Conservation (phyloP, 2,888 invertebrate genomes). For the Punctoribates punctum region DNA sequence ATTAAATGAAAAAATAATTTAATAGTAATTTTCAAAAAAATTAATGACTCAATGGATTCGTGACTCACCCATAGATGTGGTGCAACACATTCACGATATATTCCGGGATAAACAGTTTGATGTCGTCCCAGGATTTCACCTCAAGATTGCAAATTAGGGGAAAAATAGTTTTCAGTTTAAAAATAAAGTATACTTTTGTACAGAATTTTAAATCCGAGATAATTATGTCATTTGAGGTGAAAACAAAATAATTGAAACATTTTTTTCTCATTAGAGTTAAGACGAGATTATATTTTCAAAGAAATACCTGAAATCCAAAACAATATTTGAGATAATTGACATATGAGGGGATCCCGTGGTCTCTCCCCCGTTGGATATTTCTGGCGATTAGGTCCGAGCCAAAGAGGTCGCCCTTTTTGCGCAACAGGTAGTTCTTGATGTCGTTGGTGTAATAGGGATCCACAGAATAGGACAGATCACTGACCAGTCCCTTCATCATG, state of each 20-base stretch:
- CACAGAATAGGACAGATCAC: slow-evolving; percentile 54
- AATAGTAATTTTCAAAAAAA: neutral
- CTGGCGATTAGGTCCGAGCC: slow-evolving; percentile 71
- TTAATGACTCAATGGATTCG: neutral
- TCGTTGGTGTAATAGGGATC: slow-evolving; percentile 56
- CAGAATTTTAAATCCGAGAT: neutral
- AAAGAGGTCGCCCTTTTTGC: slow-evolving; percentile 72
- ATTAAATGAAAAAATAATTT: neutral
- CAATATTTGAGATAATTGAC: slow-evolving; percentile 71
- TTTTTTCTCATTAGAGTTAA: no score
- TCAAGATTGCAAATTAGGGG: neutral
- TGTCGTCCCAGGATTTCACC: slow-evolving; percentile 40
- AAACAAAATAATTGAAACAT: no score
- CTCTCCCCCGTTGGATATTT: slow-evolving; percentile 73
- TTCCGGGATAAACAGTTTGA: slow-evolving; percentile 38
- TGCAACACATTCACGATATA: slow-evolving; percentile 3
- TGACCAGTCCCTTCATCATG: slow-evolving; percentile 55
- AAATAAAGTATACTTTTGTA: neutral
- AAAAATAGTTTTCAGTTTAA: neutral
- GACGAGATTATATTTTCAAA: neutral
- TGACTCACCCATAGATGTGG: slow-evolving; percentile 33
- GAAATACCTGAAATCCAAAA: slow-evolving; percentile 40
- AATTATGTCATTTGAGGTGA: neutral
- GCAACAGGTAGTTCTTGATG: slow-evolving; percentile 59
- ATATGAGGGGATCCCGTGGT: slow-evolving; percentile 69